Evolutionary conservation across 2,888 invertebrate genomes (phyloP), one percentile per base, ranked within the genome.

Genomic region (Isotomurus palustris): DNA sequence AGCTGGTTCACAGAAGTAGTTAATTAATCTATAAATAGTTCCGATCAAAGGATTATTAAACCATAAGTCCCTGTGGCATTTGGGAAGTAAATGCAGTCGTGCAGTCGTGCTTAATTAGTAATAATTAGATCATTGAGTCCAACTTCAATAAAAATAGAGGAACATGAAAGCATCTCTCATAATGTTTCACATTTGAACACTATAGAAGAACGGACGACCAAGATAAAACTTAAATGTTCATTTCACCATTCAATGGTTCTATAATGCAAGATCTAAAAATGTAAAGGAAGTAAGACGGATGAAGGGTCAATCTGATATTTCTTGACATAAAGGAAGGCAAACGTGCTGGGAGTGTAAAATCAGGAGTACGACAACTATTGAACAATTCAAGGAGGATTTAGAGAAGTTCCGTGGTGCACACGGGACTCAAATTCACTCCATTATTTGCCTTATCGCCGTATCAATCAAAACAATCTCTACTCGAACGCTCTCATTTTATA

Each of bases 281-380:
- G 19, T 38, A 14, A 43, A 43, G 43, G 21, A 43, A 24, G 43
- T 22, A 5, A 24, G n/a, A n/a, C n/a, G 43, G 24, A 22, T 43
- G 49, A 49, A 49, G 49, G 36, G 49, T 49, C 49, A 35, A 49
- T 49, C 32, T 35, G 49, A 49, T 32, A 49, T 49, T 49, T 32
- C 49, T 35, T 49, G 49, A 49, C 47, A 47, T 25, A 28, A 47
- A n/a, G n/a, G n/a, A n/a, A n/a, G n/a, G n/a, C n/a, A 8, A 27
- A 49, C 49, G 49, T 49, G 49, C 35, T 32, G 22, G 4, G 49
- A 14, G 24, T 49, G 3, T 35, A 35, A 35, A 49, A 22, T 10
- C n/a, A n/a, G n/a, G n/a, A n/a, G n/a, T n/a, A n/a, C n/a, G n/a
- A n/a, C n/a, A n/a, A n/a, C n/a, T n/a, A n/a, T n/a, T n/a, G n/a